Conservation (phyloP, 2,888 invertebrate genomes). For the Cantharis rustica region DNA sequence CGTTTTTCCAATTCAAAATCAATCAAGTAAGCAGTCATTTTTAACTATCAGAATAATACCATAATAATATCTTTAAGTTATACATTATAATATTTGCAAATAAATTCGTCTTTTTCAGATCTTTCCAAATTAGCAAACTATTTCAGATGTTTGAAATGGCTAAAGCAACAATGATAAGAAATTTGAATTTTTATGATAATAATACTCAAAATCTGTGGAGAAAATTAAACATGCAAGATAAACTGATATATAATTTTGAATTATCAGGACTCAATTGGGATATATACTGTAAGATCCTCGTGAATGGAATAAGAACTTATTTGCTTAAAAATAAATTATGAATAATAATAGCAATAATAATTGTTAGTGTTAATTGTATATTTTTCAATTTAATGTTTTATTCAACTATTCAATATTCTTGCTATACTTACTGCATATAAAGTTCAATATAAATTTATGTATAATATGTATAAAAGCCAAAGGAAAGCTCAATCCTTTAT, state of each 20-base stretch:
- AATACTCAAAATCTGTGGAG: slow-evolving; percentile 60
- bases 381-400: too few relatives aligned
- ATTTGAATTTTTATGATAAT: slow-evolving; percentile 57
- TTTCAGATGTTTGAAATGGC: neutral
- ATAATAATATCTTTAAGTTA: too few relatives aligned
- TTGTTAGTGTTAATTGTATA: too few relatives aligned
- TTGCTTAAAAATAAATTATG: slow-evolving; percentile 47
- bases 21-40: neutral
- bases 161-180: too few relatives aligned
- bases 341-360: too few relatives aligned
- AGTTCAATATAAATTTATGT: too few relatives aligned
- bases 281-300: slow-evolving; percentile 68
- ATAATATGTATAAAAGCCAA: too few relatives aligned
- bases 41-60: too few relatives aligned
- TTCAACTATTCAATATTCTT: too few relatives aligned
- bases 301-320: slow-evolving; percentile 74
- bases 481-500: too few relatives aligned
- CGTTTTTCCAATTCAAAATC: neutral
- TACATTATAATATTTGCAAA: too few relatives aligned
- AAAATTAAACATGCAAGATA: slow-evolving; percentile 61
- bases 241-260: slow-evolving; percentile 70
- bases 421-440: too few relatives aligned
- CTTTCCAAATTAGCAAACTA: slow-evolving; percentile 34
- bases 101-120: slow-evolving; percentile 23
- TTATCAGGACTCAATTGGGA: slow-evolving; percentile 75